These are phyloP conservation scores for Anoplius nigerrimus DNA, from an alignment of 2,888 invertebrate genomes.

Conservation along the genomic window DNA sequence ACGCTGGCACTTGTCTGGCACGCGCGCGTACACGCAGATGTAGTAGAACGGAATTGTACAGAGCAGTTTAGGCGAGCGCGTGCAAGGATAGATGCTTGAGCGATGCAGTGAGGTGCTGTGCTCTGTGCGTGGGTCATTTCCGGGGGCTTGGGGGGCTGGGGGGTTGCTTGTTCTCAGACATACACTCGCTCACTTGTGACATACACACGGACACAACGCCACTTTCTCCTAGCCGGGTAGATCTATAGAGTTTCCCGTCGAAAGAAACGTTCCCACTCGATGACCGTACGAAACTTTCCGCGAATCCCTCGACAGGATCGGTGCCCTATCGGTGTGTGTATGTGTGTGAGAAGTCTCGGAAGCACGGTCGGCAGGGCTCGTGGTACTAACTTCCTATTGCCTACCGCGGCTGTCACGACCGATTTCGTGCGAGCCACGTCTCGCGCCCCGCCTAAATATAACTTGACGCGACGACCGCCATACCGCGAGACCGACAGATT, in stretches of 20 bases:
- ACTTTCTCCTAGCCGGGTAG: conserved; percentile 10
- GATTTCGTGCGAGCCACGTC: too few species aligned
- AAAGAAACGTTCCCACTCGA: conserved; percentile 20
- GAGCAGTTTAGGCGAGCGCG: conserved; percentile 67
- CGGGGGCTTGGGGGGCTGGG: conserved; percentile 23
- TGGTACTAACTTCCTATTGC: too few species aligned
- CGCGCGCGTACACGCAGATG: not conserved
- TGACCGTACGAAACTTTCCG: too few species aligned
- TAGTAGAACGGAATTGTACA: conserved; percentile 43
- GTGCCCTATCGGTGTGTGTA: too few species aligned
- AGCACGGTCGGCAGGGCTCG: too few species aligned
- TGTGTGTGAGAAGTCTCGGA: conserved; percentile 26
- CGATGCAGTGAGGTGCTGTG: conserved; percentile 73
- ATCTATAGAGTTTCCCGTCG: conserved; percentile 13
- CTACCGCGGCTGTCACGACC: too few species aligned
- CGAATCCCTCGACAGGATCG: conserved; percentile 26
- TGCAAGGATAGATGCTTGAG: conserved; percentile 72
- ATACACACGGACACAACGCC: conserved; percentile 26
- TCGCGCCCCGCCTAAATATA: not conserved
- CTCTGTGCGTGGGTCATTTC: conserved; percentile 66
- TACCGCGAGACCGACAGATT: too few species aligned
- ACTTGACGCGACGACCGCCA: not conserved
- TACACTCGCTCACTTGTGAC: conserved; percentile 17
- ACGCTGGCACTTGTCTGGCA: too few species aligned
- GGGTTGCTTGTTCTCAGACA: conserved; percentile 34